Evolutionary conservation across 2,113 vertebrate species (phyloP).

Genomic region (Triplophysa dalaica): DNA sequence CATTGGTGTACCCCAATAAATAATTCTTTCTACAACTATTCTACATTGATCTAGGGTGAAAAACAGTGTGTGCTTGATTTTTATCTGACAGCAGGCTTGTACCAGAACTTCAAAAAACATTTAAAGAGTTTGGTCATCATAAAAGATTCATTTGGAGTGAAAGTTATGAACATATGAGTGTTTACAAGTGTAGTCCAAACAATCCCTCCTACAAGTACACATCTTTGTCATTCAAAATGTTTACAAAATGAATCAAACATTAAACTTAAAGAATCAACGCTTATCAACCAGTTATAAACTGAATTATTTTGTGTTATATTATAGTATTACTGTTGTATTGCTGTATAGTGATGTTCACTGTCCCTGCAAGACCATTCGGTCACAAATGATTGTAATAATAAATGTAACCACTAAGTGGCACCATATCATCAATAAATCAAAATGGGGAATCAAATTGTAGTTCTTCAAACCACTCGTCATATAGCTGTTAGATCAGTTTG

Average conservation of each 20-base stretch:
- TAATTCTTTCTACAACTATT: neutral
- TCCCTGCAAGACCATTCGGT: neutral
- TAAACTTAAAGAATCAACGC: too few relatives aligned
- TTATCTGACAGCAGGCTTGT: neutral
- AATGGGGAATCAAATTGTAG: neutral
- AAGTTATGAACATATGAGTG: neutral
- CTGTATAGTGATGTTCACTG: neutral
- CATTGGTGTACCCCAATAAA: neutral
- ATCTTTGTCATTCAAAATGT: neutral
- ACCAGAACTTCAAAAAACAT: neutral
- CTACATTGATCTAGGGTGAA: neutral
- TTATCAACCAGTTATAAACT: neutral
- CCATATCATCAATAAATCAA: neutral
- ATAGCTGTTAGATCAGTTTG: neutral
- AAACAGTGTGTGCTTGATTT: neutral
- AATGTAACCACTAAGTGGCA: constrained; percentile 20
- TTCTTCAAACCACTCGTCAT: constrained; percentile 43
- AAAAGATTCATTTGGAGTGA: too few relatives aligned
- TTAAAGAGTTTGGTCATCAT: too few relatives aligned
- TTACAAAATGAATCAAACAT: neutral
- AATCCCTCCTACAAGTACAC: neutral
- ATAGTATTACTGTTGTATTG: too few relatives aligned
- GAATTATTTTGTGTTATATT: too few relatives aligned
- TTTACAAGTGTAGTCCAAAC: neutral
- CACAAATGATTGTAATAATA: neutral